A percentile compares a stretch with the other conserved stretches of the same genome.
These are phyloP conservation scores for Ladona fulva DNA, from an alignment of 1,140 invertebrate genomes.

Conservation along the genomic window DNA sequence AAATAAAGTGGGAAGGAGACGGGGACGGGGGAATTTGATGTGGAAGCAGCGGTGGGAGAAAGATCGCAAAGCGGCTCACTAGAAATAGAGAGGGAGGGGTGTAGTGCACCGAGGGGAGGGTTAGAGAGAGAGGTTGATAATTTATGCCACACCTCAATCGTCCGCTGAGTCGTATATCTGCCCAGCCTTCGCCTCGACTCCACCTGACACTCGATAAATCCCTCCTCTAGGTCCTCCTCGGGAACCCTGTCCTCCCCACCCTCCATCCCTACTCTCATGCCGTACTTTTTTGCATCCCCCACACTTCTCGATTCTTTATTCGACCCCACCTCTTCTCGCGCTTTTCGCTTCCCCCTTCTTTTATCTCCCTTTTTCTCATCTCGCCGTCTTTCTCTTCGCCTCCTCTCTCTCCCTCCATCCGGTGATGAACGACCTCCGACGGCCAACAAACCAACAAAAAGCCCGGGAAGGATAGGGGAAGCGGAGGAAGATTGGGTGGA, in stretches of 20 bases:
- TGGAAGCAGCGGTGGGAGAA: neutral
- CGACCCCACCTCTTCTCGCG: constrained; percentile 16
- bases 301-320: neutral
- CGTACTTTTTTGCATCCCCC: neutral
- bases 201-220: constrained; percentile 8
- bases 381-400: constrained; percentile 29
- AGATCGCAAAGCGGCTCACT: neutral
- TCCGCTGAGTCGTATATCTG: neutral
- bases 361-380: constrained; percentile 25
- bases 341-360: constrained; percentile 11
- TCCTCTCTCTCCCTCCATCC: too few relatives aligned
- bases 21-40: neutral
- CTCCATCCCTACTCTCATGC: neutral
- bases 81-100: neutral
- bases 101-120: neutral
- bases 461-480: neutral
- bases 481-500: neutral
- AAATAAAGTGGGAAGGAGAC: neutral
- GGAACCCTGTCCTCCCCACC: neutral
- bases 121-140: neutral
- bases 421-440: neutral
- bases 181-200: neutral
- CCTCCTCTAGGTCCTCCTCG: neutral
- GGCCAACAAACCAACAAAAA: neutral
- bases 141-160: constrained; percentile 8